Conservation (phyloP, 2,888 invertebrate species). For the Dendrolimus pini region DNA sequence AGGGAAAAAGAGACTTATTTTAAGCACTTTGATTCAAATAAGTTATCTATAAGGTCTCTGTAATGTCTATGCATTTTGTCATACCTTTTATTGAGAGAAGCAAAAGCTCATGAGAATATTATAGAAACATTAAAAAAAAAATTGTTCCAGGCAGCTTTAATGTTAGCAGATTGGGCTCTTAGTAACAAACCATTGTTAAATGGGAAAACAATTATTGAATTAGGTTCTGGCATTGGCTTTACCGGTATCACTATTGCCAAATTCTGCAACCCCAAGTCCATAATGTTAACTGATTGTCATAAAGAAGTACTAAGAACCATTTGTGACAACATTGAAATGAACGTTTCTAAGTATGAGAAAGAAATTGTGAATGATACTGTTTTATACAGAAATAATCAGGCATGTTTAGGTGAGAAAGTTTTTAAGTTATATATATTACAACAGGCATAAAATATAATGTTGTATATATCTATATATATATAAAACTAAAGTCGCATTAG, state of each 20-base stretch:
- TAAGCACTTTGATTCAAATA: too few species aligned
- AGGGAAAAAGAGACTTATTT: too few species aligned
- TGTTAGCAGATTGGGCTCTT: slow-evolving; percentile 83
- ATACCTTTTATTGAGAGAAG: too few species aligned
- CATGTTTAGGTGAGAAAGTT: slow-evolving; percentile 4
- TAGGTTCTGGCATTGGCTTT: slow-evolving; percentile 87
- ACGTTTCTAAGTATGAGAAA: slow-evolving; percentile 50
- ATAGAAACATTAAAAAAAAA: too few species aligned
- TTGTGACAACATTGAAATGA: slow-evolving; percentile 78
- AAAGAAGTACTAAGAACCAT: slow-evolving; percentile 78
- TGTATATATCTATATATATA: neutral
- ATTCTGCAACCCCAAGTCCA: slow-evolving; percentile 66
- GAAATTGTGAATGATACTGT: slow-evolving; percentile 13
- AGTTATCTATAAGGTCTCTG: too few species aligned
- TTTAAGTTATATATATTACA: neutral
- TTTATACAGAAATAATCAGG: slow-evolving; percentile 19
- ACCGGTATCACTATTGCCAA: slow-evolving; percentile 80
- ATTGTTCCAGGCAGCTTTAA: slow-evolving; percentile 78
- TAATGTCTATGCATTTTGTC: too few species aligned
- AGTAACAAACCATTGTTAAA: slow-evolving; percentile 67
- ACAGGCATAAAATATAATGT: too few species aligned
- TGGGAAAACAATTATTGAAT: slow-evolving; percentile 80
- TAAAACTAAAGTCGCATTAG: neutral
- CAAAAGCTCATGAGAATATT: too few species aligned
- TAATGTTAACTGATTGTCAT: slow-evolving; percentile 84